Evolutionary conservation across 2,888 invertebrate genomes (phyloP), one percentile per base, ranked within the genome.

Genomic region (Amaurobius ferox): DNA sequence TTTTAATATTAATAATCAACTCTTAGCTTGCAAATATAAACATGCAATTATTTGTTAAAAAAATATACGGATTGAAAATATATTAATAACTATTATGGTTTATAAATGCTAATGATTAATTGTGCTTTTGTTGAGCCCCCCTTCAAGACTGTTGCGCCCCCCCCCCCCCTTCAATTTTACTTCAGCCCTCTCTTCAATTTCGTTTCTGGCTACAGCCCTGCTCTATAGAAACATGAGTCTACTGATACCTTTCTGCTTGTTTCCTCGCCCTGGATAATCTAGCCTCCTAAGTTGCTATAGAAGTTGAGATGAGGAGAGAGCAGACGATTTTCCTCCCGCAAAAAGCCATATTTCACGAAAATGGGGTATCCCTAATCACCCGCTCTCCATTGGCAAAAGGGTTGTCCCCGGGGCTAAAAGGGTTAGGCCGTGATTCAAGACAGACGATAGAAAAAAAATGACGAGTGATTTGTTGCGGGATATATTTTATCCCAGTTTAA

Each of bases 331-430:
- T n/a, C 19, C 19, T 30, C 9, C n/a, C n/a, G 70, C 28, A 26
- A 61, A 67, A 68, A 13, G 55, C 72, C 72, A 85, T 85, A 71
- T 72, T 71, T 85, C 83, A 85, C 39, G 66, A 48, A 72, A 77
- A 77, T 67, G 66, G 66, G 64, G 55, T 71, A 66, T 35, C 13
- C 32, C 32, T 77, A 66, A 85, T 73, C 80, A 29, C 70, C 70
- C 55, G 40, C 78, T 62, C 32, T 62, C 62, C 62, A 35, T 39
- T 19, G 32, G n/a, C n/a, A 32, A 66, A 85, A 85, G 83, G 70
- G 77, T 85, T 85, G 83, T 85, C 83, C 77, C 32, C 55, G 72
- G n/a, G 83, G 83, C 72, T 77, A 71, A 85, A 85, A 85, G 83
- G 83, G 83, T 19, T 55, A 55, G 5, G 23, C 55, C 19, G 3